Evolutionary conservation across 2,888 invertebrate genomes (phyloP).

Genomic region (Mimachlamys varia): DNA sequence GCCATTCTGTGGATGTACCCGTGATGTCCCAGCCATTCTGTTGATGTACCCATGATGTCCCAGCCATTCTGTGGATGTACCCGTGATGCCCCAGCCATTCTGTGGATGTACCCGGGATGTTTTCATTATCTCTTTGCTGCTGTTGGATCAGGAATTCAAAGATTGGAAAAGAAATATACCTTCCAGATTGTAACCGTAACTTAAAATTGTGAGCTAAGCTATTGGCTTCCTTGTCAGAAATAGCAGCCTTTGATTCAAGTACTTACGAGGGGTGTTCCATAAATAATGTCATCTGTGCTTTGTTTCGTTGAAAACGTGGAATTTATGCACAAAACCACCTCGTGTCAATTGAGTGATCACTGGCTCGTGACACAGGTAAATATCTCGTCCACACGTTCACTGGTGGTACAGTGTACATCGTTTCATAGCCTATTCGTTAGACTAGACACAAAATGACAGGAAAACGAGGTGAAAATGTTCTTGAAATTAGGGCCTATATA

Average conservation of each 20-base stretch:
- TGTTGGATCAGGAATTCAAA: background rate
- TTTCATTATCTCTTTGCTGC: background rate
- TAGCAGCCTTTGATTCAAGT: background rate
- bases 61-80: background rate
- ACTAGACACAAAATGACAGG: too few species aligned
- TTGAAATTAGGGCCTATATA: too few species aligned
- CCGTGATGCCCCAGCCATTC: too few species aligned
- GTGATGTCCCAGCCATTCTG: background rate
- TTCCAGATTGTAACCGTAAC: background rate
- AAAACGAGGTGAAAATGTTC: too few species aligned
- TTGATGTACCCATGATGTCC: background rate
- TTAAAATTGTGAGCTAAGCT: background rate
- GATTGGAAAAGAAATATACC: background rate
- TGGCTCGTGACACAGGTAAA: too few species aligned
- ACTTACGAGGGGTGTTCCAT: background rate
- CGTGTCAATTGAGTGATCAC: too few species aligned
- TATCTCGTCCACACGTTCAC: too few species aligned
- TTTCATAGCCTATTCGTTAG: too few species aligned
- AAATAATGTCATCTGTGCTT: background rate
- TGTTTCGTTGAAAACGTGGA: too few species aligned
- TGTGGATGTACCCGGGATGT: too few species aligned
- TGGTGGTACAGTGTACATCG: too few species aligned
- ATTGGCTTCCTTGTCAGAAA: background rate
- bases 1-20: background rate
- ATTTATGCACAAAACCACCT: too few species aligned